Conservation (phyloP, 2,797 vertebrate species). For the Acanthurus tractus region DNA sequence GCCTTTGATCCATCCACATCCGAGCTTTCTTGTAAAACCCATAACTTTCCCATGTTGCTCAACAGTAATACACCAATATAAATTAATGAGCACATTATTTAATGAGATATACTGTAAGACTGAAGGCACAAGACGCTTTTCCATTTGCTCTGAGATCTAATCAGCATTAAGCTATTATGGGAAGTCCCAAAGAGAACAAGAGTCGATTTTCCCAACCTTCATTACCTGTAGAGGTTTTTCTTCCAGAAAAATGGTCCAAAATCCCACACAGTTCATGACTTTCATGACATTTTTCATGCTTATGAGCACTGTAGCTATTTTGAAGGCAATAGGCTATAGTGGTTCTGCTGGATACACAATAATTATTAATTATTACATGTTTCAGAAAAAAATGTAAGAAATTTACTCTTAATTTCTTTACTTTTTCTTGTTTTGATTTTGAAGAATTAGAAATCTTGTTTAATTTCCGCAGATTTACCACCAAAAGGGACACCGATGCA, state of each 20-base stretch:
- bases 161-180: slow-evolving; percentile 27
- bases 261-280: slow-evolving; percentile 28
- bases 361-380: background rate
- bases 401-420: background rate
- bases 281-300: slow-evolving; percentile 18
- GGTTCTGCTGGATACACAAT: slow-evolving; percentile 8
- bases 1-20: slow-evolving; percentile 3
- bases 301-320: slow-evolving; percentile 27
- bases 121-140: slow-evolving; percentile 7
- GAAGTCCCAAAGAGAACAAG: background rate
- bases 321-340: background rate
- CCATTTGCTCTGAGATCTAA: background rate
- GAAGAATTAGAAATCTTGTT: slow-evolving; percentile 11
- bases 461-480: slow-evolving; percentile 56
- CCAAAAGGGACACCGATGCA: slow-evolving; percentile 71
- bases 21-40: slow-evolving; percentile 3
- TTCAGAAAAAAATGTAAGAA: background rate
- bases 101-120: slow-evolving; percentile 19
- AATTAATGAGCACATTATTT: slow-evolving; percentile 28
- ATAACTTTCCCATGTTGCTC: slow-evolving; percentile 2
- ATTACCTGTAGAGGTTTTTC: slow-evolving; percentile 29
- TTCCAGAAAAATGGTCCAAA: slow-evolving; percentile 39
- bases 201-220: slow-evolving; percentile 21
- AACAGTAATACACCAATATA: slow-evolving; percentile 4
- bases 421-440: background rate